Percentiles rank a stretch among this genome's conserved stretches.
Evolutionary conservation across 2,888 invertebrate species (phyloP).

Genomic region (Hydrotaea cyrtoneurina): DNA sequence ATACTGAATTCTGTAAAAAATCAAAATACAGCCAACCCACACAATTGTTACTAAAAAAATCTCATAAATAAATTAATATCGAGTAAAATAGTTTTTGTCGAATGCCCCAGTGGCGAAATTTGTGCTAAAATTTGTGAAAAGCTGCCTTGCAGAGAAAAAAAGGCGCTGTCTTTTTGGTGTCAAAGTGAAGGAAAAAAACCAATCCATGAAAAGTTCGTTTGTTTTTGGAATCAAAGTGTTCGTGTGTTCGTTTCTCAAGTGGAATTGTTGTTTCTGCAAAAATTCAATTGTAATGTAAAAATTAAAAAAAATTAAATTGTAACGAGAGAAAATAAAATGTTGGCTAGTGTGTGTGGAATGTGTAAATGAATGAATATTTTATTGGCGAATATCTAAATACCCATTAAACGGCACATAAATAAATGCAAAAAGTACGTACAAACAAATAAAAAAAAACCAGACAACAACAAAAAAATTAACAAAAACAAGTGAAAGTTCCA

Average conservation of each 20-base stretch:
- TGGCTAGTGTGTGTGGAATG: not conserved
- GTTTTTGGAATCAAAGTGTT: not conserved
- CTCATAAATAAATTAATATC: no score
- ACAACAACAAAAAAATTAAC: constrained; percentile 15
- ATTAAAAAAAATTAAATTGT: not conserved
- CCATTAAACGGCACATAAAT: not conserved
- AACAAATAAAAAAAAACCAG: constrained; percentile 3
- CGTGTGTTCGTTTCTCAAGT: not conserved
- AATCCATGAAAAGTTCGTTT: not conserved
- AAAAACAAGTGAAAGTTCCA: constrained; percentile 59
- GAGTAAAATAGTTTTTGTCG: not conserved
- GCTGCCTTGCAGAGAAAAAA: constrained; percentile 38
- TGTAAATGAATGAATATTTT: not conserved
- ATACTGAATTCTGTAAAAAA: no score
- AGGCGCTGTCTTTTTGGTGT: constrained; percentile 60
- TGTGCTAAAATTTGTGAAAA: not conserved
- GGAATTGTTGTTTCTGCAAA: not conserved
- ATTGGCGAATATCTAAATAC: constrained; percentile 9
- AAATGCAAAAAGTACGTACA: not conserved
- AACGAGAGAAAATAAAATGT: not conserved
- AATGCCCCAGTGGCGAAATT: not conserved
- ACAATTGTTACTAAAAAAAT: no score
- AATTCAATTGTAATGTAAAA: constrained; percentile 10
- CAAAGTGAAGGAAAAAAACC: not conserved
- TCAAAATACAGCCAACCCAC: no score